Conservation (phyloP, 2,888 invertebrate genomes). For the Tetrapedia diversipes region DNA sequence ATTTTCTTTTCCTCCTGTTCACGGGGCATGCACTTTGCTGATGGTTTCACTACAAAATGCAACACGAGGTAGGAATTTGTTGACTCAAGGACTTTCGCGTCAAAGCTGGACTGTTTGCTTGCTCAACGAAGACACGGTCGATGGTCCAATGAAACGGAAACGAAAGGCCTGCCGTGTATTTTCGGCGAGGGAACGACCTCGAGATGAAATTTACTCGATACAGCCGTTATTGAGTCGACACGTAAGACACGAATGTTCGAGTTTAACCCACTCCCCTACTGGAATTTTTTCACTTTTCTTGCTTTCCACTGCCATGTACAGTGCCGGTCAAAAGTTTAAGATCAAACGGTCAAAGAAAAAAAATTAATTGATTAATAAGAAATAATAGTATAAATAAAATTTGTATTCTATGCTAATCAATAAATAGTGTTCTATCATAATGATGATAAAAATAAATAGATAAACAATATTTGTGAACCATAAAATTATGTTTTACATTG, state of each 20-base stretch:
- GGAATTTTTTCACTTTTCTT: background rate
- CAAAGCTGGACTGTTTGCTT: slow-evolving; percentile 18
- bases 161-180: slow-evolving; percentile 24
- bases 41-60: slow-evolving; percentile 4
- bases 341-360: too few relatives aligned
- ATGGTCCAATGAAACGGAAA: slow-evolving; percentile 26
- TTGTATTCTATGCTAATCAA: too few relatives aligned
- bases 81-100: slow-evolving; percentile 12
- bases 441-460: too few relatives aligned
- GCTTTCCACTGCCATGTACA: slow-evolving; percentile 13
- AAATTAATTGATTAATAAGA: too few relatives aligned
- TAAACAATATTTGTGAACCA: too few relatives aligned
- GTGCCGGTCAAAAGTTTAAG: too few relatives aligned
- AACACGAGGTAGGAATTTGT: slow-evolving; percentile 26
- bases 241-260: slow-evolving; percentile 4
- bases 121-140: slow-evolving; percentile 13
- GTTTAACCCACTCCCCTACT: too few relatives aligned
- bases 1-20: background rate
- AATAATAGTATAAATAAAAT: too few relatives aligned
- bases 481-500: too few relatives aligned
- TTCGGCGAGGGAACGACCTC: slow-evolving; percentile 38
- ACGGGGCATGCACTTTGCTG: background rate
- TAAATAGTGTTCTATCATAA: too few relatives aligned
- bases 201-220: slow-evolving; percentile 19
- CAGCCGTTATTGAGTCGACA: slow-evolving; percentile 8